Percentiles rank a stretch among this genome's conserved stretches.
Conservation (phyloP, 2,113 vertebrate genomes). For the Anarhynchus alexandrinus region DNA sequence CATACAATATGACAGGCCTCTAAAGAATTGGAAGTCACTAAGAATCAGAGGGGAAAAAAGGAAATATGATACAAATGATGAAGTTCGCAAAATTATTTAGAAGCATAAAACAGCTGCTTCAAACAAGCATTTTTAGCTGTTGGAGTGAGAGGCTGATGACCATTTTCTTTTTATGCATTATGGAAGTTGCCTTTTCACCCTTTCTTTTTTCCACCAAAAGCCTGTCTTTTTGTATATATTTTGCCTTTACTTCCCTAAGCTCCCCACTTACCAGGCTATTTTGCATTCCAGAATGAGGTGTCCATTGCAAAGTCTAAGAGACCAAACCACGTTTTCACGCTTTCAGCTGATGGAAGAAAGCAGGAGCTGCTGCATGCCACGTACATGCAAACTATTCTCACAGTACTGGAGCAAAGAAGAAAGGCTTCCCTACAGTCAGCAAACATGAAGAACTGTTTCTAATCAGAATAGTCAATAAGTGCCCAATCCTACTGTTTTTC, state of each 20-base stretch:
- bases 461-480: not conserved
- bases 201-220: not conserved
- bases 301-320: not conserved
- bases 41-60: not conserved
- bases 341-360: not conserved
- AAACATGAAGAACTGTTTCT: not conserved
- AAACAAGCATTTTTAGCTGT: not conserved
- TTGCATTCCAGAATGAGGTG: not conserved
- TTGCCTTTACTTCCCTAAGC: not conserved
- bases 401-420: not conserved
- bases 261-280: not conserved
- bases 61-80: not conserved
- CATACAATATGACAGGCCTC: not conserved
- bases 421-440: not conserved
- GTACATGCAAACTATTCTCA: not conserved
- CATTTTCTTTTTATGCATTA: not conserved
- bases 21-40: not conserved
- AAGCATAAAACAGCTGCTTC: not conserved
- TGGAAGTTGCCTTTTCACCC: not conserved
- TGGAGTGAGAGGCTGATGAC: not conserved
- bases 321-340: not conserved
- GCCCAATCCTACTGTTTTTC: not conserved
- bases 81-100: not conserved
- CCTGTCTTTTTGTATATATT: not conserved
- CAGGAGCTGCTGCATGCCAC: not conserved